These are phyloP conservation scores for Formica selysi DNA, from an alignment of 1,140 invertebrate genomes.

Conservation along the genomic window DNA sequence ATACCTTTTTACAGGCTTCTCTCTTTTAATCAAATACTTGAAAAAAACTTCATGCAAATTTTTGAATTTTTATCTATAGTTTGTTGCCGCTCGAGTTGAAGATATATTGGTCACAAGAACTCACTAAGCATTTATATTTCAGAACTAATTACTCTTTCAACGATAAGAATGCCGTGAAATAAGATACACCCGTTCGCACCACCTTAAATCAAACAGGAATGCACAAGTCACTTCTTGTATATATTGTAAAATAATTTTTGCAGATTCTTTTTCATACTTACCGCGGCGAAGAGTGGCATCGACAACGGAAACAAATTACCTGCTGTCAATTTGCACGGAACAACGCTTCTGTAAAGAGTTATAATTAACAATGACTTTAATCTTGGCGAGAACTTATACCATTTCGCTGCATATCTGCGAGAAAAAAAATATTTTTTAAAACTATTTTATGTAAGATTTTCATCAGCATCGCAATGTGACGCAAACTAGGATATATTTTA, in stretches of 20 bases:
- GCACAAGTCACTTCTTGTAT: neutral
- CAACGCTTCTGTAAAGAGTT: conserved; percentile 16
- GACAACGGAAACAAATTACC: conserved; percentile 43
- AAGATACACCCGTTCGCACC: conserved; percentile 7
- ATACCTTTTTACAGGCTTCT: neutral
- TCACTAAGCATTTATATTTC: neutral
- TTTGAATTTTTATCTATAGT: conserved; percentile 6
- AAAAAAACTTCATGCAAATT: neutral
- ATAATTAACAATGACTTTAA: conserved; percentile 38
- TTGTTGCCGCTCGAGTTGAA: neutral
- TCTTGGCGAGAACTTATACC: conserved; percentile 43
- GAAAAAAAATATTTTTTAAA: neutral
- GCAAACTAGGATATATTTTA: neutral
- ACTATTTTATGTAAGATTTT: neutral
- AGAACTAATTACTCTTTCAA: neutral
- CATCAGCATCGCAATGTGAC: neutral
- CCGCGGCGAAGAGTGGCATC: neutral
- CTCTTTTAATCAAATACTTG: neutral
- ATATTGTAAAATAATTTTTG: neutral
- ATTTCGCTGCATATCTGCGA: conserved; percentile 31
- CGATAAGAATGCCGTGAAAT: conserved; percentile 35
- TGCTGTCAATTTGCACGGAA: conserved; percentile 31
- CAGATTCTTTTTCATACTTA: conserved; percentile 5
- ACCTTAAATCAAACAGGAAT: conserved; percentile 25
- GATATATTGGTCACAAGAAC: conserved; percentile 5